A percentile compares a stretch with the other conserved stretches of the same genome.
Evolutionary conservation across 2,113 vertebrate genomes (phyloP).

Genomic region (Azemiops feae): DNA sequence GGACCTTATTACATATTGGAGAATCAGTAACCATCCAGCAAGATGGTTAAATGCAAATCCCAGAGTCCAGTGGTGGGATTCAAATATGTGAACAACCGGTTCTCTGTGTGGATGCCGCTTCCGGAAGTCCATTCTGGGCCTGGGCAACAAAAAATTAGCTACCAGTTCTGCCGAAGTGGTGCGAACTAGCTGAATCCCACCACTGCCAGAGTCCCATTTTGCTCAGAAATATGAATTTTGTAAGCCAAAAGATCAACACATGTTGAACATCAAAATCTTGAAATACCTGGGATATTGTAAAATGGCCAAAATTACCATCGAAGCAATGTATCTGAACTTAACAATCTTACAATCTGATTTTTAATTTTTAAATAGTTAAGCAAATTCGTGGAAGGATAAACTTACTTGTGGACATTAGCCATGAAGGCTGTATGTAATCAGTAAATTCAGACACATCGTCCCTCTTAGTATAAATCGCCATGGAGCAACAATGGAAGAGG

Average conservation of each 20-base stretch:
- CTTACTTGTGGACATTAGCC: not conserved
- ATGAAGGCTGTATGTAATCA: not conserved
- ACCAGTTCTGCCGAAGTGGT: too few species aligned
- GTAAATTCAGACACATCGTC: not conserved
- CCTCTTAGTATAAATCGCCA: not conserved
- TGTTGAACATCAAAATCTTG: not conserved
- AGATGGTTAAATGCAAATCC: not conserved
- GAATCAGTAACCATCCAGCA: not conserved
- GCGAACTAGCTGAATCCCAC: too few species aligned
- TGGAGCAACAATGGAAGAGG: not conserved
- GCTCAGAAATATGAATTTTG: not conserved
- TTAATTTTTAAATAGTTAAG: not conserved
- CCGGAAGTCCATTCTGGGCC: too few species aligned
- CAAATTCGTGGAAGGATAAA: not conserved
- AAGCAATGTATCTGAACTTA: not conserved
- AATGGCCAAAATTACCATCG: not conserved
- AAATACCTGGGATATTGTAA: not conserved
- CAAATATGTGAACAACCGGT: too few species aligned
- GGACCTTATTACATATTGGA: not conserved
- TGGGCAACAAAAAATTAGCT: too few species aligned
- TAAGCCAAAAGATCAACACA: not conserved
- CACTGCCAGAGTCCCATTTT: too few species aligned
- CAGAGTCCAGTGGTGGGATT: not conserved
- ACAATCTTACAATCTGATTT: not conserved
- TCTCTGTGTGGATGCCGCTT: too few species aligned